phyloP scores from a whole-genome alignment of 2,888 invertebrate species.

The Sepioteuthis lessoniana region DNA sequence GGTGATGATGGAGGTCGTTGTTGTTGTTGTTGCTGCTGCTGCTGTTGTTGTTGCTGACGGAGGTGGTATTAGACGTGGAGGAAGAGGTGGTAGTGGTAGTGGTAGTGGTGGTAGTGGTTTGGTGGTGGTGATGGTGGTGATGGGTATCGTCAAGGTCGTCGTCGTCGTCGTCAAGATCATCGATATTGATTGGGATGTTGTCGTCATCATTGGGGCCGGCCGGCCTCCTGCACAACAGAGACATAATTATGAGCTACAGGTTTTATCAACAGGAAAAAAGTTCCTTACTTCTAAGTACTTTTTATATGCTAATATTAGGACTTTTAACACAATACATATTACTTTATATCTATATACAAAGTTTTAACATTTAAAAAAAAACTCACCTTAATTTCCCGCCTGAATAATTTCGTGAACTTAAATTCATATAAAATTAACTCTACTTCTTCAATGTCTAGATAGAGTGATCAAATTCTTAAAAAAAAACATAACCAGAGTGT shows the following conservation, averaged over 20 bases:
- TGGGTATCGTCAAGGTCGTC: neutral
- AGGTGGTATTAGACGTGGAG: neutral
- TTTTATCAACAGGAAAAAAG: neutral
- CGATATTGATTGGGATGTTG: constrained; percentile 14
- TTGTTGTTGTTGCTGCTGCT: neutral
- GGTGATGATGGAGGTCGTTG: neutral
- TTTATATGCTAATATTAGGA: too few species aligned
- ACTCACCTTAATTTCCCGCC: too few species aligned
- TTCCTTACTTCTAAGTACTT: neutral
- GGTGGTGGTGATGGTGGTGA: neutral
- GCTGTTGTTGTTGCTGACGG: neutral
- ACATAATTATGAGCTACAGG: neutral
- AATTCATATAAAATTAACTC: too few species aligned
- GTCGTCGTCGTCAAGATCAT: neutral
- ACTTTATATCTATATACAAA: too few species aligned
- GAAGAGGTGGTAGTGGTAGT: neutral
- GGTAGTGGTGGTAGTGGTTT: neutral
- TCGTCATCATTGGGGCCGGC: constrained; percentile 20
- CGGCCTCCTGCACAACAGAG: neutral
- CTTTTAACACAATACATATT: too few species aligned
- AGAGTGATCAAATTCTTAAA: too few species aligned
- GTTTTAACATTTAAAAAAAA: too few species aligned
- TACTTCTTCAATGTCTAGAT: too few species aligned
- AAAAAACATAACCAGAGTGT: too few species aligned
- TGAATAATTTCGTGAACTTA: too few species aligned